Evolutionary conservation across 2,797 vertebrate genomes (phyloP).

Genomic region (Pantherophis vulpinus): DNA sequence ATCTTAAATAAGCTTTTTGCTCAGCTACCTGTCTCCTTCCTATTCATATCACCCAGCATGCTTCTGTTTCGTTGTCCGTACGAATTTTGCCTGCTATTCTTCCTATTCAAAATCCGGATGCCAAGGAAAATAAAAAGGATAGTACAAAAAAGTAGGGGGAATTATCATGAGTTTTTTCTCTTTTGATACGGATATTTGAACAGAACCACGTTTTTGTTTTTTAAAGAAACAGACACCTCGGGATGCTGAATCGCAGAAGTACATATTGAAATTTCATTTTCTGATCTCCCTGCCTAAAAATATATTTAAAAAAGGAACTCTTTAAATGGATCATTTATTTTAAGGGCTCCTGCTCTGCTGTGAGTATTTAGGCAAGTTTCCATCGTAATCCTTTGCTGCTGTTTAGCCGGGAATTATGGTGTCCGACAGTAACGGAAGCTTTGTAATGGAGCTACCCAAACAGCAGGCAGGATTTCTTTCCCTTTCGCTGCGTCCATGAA

Average conservation of each 20-base stretch:
- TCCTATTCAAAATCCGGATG: conserved; percentile 32
- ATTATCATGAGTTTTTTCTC: conserved; percentile 53
- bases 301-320: background rate
- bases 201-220: conserved; percentile 10
- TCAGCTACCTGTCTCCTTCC: background rate
- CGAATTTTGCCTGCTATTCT: conserved; percentile 18
- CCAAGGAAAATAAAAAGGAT: conserved; percentile 51
- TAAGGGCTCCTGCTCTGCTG: conserved; percentile 36
- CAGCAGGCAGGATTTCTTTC: fast-evolving
- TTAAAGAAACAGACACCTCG: background rate
- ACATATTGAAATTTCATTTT: background rate
- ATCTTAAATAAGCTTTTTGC: background rate
- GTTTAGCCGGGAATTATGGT: conserved; percentile 15
- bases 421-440: conserved; percentile 15
- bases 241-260: background rate
- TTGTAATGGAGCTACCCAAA: conserved; percentile 29
- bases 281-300: conserved; percentile 14
- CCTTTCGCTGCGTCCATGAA: background rate
- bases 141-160: background rate
- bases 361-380: conserved; percentile 35
- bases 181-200: conserved; percentile 43
- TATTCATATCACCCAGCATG: background rate
- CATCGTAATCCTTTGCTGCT: conserved; percentile 28
- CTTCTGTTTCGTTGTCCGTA: background rate
- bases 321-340: conserved; percentile 40